Conservation (phyloP, 2,113 vertebrate genomes). For the Crotalus helleri region DNA sequence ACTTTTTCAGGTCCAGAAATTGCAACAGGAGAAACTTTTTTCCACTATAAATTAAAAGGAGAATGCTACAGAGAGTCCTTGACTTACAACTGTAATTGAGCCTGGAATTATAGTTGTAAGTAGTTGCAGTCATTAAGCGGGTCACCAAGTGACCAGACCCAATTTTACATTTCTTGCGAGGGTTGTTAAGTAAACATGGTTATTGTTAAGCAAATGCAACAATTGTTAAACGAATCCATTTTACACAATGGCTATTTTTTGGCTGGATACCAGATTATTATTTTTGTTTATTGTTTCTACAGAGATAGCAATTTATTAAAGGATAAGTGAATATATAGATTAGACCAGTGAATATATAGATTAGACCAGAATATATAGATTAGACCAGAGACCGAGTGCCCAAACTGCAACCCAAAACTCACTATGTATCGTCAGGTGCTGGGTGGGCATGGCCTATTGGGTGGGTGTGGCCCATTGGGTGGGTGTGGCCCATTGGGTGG, state of each 20-base stretch:
- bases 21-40: neutral
- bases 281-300: neutral
- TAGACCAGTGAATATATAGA: neutral
- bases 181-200: neutral
- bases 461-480: no score
- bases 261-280: neutral
- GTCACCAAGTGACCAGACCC: neutral
- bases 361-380: neutral
- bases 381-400: no score
- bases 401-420: no score
- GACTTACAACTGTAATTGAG: neutral
- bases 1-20: neutral
- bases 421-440: no score
- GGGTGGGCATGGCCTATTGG: no score
- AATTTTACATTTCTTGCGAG: neutral
- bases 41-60: neutral
- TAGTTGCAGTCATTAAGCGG: neutral
- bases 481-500: no score
- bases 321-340: neutral
- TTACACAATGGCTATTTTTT: neutral
- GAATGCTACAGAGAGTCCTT: neutral
- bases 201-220: neutral
- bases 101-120: neutral
- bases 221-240: neutral
- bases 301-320: neutral